Percentiles rank a stretch among this genome's conserved stretches.
Conservation (phyloP, 1,140 invertebrate genomes). For the Drosophila novamexicana region DNA sequence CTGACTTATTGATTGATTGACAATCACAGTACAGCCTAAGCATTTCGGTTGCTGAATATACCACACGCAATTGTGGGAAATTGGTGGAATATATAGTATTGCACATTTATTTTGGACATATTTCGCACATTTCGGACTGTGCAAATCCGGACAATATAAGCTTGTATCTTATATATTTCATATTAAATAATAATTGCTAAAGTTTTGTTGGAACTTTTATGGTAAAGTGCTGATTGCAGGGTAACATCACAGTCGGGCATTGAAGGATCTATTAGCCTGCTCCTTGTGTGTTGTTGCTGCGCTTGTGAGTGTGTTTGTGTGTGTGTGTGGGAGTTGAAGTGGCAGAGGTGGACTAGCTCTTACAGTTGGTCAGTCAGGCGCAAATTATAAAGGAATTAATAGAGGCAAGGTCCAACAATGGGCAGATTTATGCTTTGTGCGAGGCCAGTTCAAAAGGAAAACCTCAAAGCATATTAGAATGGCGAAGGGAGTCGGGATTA, state of each 20-base stretch:
- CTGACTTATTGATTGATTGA: too few relatives aligned
- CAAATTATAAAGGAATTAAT: constrained; percentile 83
- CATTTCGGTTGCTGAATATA: too few relatives aligned
- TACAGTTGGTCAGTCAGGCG: constrained; percentile 76
- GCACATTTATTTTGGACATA: too few relatives aligned
- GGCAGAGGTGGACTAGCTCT: constrained; percentile 34
- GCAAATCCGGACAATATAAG: too few relatives aligned
- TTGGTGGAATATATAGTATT: too few relatives aligned
- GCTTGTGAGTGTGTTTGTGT: constrained; percentile 10
- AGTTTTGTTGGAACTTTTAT: too few relatives aligned
- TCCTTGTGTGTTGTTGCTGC: constrained; percentile 1
- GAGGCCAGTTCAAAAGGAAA: constrained; percentile 58
- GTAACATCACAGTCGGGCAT: constrained; percentile 6
- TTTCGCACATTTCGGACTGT: too few relatives aligned
- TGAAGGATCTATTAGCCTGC: too few relatives aligned
- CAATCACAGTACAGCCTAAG: too few relatives aligned
- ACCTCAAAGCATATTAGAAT: constrained; percentile 52
- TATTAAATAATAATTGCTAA: too few relatives aligned
- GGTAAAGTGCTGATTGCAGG: background rate
- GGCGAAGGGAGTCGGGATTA: constrained; percentile 49
- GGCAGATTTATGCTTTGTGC: constrained; percentile 46
- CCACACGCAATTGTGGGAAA: too few relatives aligned
- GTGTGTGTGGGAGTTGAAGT: constrained; percentile 49
- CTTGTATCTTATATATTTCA: too few relatives aligned
- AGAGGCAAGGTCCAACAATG: constrained; percentile 57